Evolutionary conservation across 2,113 vertebrate species (phyloP).

Genomic region (Eurystomus gularis): DNA sequence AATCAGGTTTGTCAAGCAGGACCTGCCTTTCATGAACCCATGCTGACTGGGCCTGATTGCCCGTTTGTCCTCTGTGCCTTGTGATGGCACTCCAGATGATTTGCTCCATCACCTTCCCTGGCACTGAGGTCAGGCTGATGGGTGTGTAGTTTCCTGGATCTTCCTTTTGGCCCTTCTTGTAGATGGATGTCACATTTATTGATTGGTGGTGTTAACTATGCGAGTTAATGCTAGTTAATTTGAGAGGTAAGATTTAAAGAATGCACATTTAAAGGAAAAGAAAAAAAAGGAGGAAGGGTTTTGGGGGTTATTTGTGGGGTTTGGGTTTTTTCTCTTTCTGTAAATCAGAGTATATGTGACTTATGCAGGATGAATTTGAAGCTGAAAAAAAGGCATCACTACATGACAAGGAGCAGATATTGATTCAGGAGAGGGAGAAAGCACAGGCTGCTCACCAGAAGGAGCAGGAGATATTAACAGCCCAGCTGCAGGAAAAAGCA

Average conservation of each 20-base stretch:
- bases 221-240: background rate
- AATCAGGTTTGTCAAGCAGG: background rate
- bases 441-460: background rate
- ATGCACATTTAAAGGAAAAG: background rate
- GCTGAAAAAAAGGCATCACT: constrained; percentile 38
- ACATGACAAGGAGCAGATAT: constrained; percentile 1
- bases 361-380: constrained; percentile 66
- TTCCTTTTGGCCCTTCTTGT: too few species aligned
- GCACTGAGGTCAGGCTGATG: too few species aligned
- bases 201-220: background rate
- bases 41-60: background rate
- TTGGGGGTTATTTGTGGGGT: background rate
- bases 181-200: too few species aligned
- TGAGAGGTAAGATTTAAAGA: background rate
- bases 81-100: too few species aligned
- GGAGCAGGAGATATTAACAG: constrained; percentile 30
- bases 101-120: too few species aligned
- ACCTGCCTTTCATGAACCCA: background rate
- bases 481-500: constrained; percentile 58
- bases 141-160: too few species aligned
- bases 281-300: fast-evolving
- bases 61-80: background rate
- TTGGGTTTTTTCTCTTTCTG: too few species aligned
- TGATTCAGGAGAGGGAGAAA: constrained; percentile 15
- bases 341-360: background rate